phyloP scores from a whole-genome alignment of 2,113 vertebrate species.

The Lota lota region DNA sequence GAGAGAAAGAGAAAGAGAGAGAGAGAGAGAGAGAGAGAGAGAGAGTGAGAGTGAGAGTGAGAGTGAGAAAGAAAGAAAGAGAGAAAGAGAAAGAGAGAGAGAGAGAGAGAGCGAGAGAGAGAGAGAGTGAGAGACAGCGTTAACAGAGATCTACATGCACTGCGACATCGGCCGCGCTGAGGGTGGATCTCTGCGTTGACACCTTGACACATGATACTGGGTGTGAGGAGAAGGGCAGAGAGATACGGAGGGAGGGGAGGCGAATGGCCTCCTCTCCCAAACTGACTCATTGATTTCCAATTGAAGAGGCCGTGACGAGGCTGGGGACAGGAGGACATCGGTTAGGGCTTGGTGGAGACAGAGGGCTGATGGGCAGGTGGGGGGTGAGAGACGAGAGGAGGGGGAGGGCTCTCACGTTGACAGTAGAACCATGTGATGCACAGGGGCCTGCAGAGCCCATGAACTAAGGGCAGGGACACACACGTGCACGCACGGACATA shows the following conservation, averaged over 20 bases:
- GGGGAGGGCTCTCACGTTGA: slow-evolving; percentile 5
- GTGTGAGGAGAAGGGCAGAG: slow-evolving; percentile 13
- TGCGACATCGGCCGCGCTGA: too few species aligned
- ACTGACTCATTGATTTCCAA: slow-evolving; percentile 48
- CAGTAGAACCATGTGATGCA: slow-evolving; percentile 22
- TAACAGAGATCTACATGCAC: too few species aligned
- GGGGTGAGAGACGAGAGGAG: slow-evolving; percentile 18
- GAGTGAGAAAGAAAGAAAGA: too few species aligned
- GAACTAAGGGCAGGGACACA: slow-evolving; percentile 8
- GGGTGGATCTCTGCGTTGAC: neutral
- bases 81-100: too few species aligned
- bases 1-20: too few species aligned
- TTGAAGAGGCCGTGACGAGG: slow-evolving; percentile 29
- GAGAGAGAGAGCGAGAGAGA: too few species aligned
- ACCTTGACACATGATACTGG: neutral
- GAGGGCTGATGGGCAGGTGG: neutral
- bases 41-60: too few species aligned
- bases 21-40: too few species aligned
- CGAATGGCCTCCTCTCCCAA: slow-evolving; percentile 24
- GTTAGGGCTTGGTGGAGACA: slow-evolving; percentile 8
- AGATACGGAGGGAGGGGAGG: slow-evolving; percentile 2
- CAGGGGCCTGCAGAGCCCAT: slow-evolving; percentile 16
- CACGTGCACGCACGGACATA: neutral
- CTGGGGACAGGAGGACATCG: slow-evolving; percentile 27
- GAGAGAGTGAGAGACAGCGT: too few species aligned